Evolutionary conservation across 2,888 invertebrate species (phyloP).

Genomic region (Eustalomyia histrio): DNA sequence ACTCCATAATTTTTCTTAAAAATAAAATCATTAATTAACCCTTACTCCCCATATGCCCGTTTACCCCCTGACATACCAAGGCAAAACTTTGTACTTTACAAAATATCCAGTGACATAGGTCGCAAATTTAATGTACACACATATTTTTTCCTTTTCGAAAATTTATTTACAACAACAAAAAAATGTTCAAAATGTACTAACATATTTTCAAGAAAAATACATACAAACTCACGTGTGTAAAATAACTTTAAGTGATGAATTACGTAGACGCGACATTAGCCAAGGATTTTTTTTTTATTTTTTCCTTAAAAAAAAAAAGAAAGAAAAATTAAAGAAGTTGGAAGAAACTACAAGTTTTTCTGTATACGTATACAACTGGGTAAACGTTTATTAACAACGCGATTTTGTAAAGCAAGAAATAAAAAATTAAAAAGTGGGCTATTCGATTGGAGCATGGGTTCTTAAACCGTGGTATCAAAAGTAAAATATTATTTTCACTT

Average conservation of each 20-base stretch:
- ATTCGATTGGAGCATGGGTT: background rate
- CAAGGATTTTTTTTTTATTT: conserved; percentile 73
- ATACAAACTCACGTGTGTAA: conserved; percentile 46
- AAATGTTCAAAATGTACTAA: conserved; percentile 24
- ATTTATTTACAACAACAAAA: conserved; percentile 47
- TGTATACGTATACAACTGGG: conserved; percentile 36
- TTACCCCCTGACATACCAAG: background rate
- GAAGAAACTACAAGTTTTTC: conserved; percentile 6
- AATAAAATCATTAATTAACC: conserved; percentile 54
- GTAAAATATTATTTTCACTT: too few species aligned
- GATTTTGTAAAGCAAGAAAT: conserved; percentile 17
- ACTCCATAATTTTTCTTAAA: conserved; percentile 59
- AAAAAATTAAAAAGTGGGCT: background rate
- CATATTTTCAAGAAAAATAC: conserved; percentile 39
- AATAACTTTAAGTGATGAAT: conserved; percentile 55
- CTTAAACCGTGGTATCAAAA: background rate
- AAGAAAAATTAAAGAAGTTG: background rate
- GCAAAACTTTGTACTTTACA: conserved; percentile 14
- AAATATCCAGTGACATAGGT: conserved; percentile 50
- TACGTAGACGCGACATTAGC: conserved; percentile 72
- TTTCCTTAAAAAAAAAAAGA: background rate
- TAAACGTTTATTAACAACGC: conserved; percentile 55
- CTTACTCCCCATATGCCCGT: background rate
- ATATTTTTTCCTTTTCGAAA: conserved; percentile 5
- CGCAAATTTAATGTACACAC: conserved; percentile 28